These are phyloP conservation scores for Drosophila ezoana DNA, from an alignment of 2,888 invertebrate species.

Conservation along the genomic window DNA sequence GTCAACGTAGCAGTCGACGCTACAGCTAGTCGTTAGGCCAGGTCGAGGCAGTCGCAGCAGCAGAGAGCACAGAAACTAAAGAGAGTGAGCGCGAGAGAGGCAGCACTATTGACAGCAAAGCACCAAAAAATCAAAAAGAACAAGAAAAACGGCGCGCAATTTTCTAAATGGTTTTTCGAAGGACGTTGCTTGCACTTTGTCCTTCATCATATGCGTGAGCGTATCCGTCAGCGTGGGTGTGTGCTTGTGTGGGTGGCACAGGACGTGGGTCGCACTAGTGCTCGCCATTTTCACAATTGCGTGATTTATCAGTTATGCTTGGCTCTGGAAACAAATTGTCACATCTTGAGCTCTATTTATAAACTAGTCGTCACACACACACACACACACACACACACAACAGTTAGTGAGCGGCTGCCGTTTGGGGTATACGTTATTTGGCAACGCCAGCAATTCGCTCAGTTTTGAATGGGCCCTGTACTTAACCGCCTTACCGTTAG, in stretches of 20 bases:
- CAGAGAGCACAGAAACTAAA: constrained; percentile 9
- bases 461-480: constrained; percentile 31
- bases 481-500: constrained; percentile 38
- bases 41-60: constrained; percentile 48
- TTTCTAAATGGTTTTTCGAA: constrained; percentile 28
- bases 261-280: constrained; percentile 4
- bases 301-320: constrained; percentile 49
- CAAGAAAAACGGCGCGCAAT: constrained; percentile 37
- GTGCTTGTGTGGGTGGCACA: not conserved
- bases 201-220: not conserved
- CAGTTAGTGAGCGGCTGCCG: not conserved
- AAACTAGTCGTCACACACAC: constrained; percentile 49
- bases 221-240: not conserved
- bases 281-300: constrained; percentile 19
- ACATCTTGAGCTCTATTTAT: constrained; percentile 58
- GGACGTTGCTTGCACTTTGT: constrained; percentile 25
- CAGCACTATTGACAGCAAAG: not conserved
- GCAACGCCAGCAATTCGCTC: constrained; percentile 21
- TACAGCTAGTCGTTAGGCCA: constrained; percentile 56
- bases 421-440: constrained; percentile 49
- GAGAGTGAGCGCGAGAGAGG: not conserved
- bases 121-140: constrained; percentile 7
- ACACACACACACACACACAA: constrained; percentile 3
- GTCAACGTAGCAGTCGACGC: constrained; percentile 11
- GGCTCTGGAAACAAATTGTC: constrained; percentile 45